These are phyloP conservation scores for Sarcophaga subvicina DNA, from an alignment of 2,888 invertebrate species.

Conservation along the genomic window DNA sequence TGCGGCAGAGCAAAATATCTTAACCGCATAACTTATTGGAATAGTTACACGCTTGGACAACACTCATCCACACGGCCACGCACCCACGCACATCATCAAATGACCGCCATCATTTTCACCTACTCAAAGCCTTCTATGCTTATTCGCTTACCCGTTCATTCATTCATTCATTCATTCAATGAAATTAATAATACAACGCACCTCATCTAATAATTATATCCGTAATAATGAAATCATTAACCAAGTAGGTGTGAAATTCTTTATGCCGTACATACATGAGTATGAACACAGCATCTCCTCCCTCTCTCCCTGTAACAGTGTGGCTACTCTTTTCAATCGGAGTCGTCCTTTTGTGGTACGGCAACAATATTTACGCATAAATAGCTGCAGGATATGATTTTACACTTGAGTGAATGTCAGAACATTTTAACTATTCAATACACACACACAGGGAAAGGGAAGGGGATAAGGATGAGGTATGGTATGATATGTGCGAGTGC, in stretches of 20 bases:
- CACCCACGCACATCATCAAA: background rate
- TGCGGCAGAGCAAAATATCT: constrained; percentile 39
- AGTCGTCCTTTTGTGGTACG: background rate
- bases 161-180: background rate
- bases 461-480: background rate
- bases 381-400: constrained; percentile 69
- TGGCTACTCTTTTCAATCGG: background rate
- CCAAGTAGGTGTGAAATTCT: constrained; percentile 66
- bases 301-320: background rate
- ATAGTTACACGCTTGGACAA: constrained; percentile 57
- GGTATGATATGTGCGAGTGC: background rate
- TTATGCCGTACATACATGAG: background rate
- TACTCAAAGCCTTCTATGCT: background rate
- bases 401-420: constrained; percentile 67
- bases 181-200: constrained; percentile 22
- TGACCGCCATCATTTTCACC: background rate
- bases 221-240: constrained; percentile 61
- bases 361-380: constrained; percentile 68
- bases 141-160: background rate
- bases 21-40: constrained; percentile 45
- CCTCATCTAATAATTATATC: constrained; percentile 40
- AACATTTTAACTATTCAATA: constrained; percentile 66
- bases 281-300: constrained; percentile 7
- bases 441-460: background rate
- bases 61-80: constrained; percentile 17